Percentiles rank a stretch among this genome's conserved stretches.
Conservation (phyloP, 2,113 vertebrate genomes). For the Scartelaos histophorus region DNA sequence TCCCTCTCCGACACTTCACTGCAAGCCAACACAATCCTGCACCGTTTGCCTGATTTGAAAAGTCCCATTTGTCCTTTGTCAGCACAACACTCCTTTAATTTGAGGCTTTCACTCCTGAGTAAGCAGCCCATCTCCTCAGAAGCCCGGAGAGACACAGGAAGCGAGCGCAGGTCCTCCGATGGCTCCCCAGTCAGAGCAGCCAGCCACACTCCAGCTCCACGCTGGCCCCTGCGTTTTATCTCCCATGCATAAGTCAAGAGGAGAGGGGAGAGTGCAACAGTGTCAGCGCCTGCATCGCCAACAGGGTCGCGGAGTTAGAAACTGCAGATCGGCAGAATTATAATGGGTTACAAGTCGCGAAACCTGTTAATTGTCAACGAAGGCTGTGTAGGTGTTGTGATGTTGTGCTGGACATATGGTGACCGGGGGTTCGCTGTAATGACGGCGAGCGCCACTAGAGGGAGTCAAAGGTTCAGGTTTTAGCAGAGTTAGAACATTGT, state of each 20-base stretch:
- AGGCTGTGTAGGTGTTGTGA: neutral
- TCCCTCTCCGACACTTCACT: constrained; percentile 78
- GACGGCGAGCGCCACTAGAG: neutral
- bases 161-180: constrained; percentile 71
- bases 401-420: neutral
- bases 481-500: too few species aligned
- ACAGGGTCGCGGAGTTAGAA: constrained; percentile 25
- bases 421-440: neutral
- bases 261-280: constrained; percentile 45
- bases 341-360: constrained; percentile 9
- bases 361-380: neutral
- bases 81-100: constrained; percentile 96
- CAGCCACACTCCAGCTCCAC: constrained; percentile 59
- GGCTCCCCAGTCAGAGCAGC: constrained; percentile 73
- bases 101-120: constrained; percentile 95
- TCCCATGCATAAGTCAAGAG: constrained; percentile 65
- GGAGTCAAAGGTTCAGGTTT: neutral
- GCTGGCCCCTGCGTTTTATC: constrained; percentile 60
- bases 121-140: constrained; percentile 86
- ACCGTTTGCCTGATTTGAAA: constrained; percentile 84
- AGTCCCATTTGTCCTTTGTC: constrained; percentile 93
- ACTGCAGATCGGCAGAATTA: constrained; percentile 22
- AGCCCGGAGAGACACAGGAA: constrained; percentile 79
- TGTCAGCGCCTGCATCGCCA: constrained; percentile 52
- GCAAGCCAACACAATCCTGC: constrained; percentile 90